Percentiles rank a stretch among this genome's conserved stretches.
Evolutionary conservation across 2,888 invertebrate species (phyloP).

Genomic region (Heliconius ismenius): DNA sequence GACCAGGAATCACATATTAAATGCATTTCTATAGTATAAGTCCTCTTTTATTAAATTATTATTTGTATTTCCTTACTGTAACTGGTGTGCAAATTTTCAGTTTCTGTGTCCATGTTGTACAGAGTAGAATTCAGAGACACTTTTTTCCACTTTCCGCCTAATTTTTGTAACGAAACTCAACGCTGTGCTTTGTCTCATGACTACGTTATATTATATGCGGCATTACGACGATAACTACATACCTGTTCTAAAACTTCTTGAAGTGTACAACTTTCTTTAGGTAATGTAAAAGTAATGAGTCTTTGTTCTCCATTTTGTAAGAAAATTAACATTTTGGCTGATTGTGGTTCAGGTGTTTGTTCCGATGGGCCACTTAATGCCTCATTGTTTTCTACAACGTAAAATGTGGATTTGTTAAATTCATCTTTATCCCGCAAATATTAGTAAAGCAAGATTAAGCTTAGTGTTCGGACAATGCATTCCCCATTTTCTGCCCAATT

Average conservation of each 20-base stretch:
- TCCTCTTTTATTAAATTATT: background rate
- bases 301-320: slow-evolving; percentile 90
- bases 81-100: background rate
- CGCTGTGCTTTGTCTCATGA: no score
- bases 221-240: slow-evolving; percentile 10
- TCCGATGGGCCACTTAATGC: slow-evolving; percentile 67
- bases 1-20: background rate
- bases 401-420: background rate
- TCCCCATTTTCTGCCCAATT: background rate
- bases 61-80: background rate
- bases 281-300: slow-evolving; percentile 90
- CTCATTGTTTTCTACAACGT: slow-evolving; percentile 66
- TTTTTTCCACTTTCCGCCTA: no score
- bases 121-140: no score
- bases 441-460: background rate
- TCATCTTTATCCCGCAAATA: background rate
- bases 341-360: slow-evolving; percentile 81
- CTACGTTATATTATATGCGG: no score
- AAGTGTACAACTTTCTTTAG: slow-evolving; percentile 90
- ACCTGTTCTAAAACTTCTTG: slow-evolving; percentile 91
- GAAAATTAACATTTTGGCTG: slow-evolving; percentile 90
- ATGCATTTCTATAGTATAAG: background rate
- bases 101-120: background rate
- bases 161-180: no score
- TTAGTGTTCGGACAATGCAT: background rate